These are phyloP conservation scores for Nematopogon swammerdamellus DNA, from an alignment of 2,888 invertebrate genomes.

Conservation along the genomic window DNA sequence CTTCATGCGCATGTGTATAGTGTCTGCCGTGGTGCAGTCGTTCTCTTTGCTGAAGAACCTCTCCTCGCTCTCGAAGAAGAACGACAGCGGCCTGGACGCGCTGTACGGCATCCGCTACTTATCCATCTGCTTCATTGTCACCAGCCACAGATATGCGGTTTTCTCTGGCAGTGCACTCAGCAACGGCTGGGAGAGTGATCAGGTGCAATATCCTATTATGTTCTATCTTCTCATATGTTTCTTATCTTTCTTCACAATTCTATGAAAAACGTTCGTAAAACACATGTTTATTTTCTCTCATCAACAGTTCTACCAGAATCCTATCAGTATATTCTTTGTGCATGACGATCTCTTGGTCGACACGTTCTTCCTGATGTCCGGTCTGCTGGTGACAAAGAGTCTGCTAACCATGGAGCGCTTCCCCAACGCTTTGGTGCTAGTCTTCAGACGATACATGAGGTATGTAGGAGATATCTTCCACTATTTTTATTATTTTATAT, in stretches of 20 bases:
- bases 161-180: slow-evolving; percentile 50
- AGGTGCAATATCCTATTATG: slow-evolving; percentile 33
- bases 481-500: too few species aligned
- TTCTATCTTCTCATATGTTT: too few species aligned
- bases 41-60: slow-evolving; percentile 38
- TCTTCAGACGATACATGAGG: slow-evolving; percentile 62
- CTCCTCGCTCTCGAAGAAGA: slow-evolving; percentile 25
- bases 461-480: too few species aligned
- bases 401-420: slow-evolving; percentile 28
- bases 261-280: too few species aligned
- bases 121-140: slow-evolving; percentile 53
- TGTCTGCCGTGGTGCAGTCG: slow-evolving; percentile 4
- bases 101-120: slow-evolving; percentile 58
- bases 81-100: slow-evolving; percentile 36
- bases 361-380: slow-evolving; percentile 61
- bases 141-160: slow-evolving; percentile 55
- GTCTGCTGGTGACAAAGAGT: slow-evolving; percentile 50
- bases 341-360: slow-evolving; percentile 65
- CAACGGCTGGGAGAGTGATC: slow-evolving; percentile 52
- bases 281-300: too few species aligned
- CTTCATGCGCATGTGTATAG: too few species aligned
- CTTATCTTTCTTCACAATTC: too few species aligned
- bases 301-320: slow-evolving; percentile 16
- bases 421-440: slow-evolving; percentile 43
- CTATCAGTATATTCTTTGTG: slow-evolving; percentile 36